Evolutionary conservation across 1,140 invertebrate genomes (phyloP), one percentile per base, ranked within the genome.

Genomic region (Drosophila erecta): DNA sequence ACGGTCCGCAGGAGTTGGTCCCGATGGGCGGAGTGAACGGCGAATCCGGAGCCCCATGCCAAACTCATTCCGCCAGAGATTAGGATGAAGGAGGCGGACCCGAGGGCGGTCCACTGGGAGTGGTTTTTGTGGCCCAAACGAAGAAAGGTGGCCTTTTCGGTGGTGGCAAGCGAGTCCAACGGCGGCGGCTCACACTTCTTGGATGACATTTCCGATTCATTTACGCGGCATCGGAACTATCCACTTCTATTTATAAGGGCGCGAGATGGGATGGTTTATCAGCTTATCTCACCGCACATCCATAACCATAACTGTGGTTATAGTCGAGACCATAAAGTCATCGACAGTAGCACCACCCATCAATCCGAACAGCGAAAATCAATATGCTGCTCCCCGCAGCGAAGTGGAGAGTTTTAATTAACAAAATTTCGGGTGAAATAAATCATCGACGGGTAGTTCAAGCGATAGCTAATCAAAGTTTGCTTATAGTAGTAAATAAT

Each of bases 41-140:
- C 71, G 22, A 90, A 84, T n/a, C 86, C 90, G 1, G 73, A 66
- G 4, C 90, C 77, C 83, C 86, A 91, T 15, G 90, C 90, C 43
- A 85, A 62, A 14, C 81, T 89, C 90, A 91, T 91, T 49, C 90
- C 90, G 10, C 90, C 90, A 0, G 90, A 81, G 20, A 86, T 53
- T 11, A 91, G 81, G 37, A 91, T 72, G n/a, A 91, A 72, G 0
- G 67, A 55, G 3, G 76, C 84, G 0, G 84, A 67, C 2, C 85
- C 72, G 2, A 87, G 44, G 11, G 84, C 84, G 40, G 64, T 89
- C 85, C 79, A 87, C 57, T 87, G 84, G 11, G 84, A 81, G 30
- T 89, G 76, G 35, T 87, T 87, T 50, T 87, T 87, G 30, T 56
- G 62, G 17, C 44, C 44, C n/a, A 75, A 37, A 12, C 61, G 65